Conservation (phyloP, 30 jellyfish, hydroid and myxozoan species). For the Turritopsis dohrnii region DNA sequence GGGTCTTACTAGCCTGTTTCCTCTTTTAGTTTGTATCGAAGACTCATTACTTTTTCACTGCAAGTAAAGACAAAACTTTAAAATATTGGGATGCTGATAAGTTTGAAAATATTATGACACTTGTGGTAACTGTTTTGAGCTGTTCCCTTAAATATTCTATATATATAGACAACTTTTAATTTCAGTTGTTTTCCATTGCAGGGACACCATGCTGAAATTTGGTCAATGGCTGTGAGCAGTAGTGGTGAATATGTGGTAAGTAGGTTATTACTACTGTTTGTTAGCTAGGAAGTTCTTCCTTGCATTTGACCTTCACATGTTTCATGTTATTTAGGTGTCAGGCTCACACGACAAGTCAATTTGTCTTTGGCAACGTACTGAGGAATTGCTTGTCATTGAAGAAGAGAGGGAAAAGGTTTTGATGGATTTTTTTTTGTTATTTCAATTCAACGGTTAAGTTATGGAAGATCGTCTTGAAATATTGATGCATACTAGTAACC, state of each 20-base stretch:
- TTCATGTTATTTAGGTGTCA: constrained; percentile 44
- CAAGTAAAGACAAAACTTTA: constrained; percentile 85
- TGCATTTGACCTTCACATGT: neutral
- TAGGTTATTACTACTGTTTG: neutral
- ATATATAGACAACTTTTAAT: neutral
- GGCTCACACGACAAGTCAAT: constrained; percentile 94
- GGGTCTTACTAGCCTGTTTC: no score
- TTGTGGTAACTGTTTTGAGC: constrained; percentile 52
- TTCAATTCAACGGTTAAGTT: no score
- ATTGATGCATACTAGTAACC: no score
- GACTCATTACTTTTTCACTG: constrained; percentile 95
- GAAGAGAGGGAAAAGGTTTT: constrained; percentile 97
- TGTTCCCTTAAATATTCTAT: no score
- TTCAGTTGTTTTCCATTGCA: neutral
- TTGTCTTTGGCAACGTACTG: constrained; percentile 93
- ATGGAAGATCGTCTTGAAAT: no score
- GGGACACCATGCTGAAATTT: constrained; percentile 94
- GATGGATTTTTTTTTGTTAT: no score
- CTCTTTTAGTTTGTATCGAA: constrained; percentile 80
- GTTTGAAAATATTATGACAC: constrained; percentile 77
- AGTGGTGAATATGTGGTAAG: constrained; percentile 82
- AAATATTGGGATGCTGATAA: constrained; percentile 99
- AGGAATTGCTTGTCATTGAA: constrained; percentile 81
- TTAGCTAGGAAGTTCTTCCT: neutral
- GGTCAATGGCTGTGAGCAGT: constrained; percentile 79